Evolutionary conservation across 2,113 vertebrate genomes (phyloP).

Genomic region (Crotalus helleri): DNA sequence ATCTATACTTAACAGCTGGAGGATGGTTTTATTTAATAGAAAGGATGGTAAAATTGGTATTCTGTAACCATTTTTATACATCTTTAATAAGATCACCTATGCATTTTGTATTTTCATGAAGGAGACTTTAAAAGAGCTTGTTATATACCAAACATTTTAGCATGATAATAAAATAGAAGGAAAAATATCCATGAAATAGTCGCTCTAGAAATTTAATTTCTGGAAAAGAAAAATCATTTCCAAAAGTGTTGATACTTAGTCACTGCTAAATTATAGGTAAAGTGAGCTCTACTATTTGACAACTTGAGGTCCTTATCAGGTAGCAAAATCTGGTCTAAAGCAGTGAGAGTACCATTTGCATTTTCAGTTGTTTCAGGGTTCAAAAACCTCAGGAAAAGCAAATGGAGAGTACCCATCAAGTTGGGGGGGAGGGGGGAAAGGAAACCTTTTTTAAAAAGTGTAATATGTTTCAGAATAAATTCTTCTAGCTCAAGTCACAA

Average conservation of each 20-base stretch:
- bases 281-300: neutral
- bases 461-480: neutral
- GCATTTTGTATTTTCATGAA: neutral
- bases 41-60: neutral
- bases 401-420: neutral
- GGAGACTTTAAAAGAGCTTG: neutral
- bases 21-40: neutral
- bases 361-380: neutral
- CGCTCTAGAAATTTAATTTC: neutral
- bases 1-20: neutral
- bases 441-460: neutral
- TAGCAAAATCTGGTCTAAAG: neutral
- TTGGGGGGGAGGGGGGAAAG: neutral
- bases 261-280: neutral
- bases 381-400: neutral
- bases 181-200: neutral
- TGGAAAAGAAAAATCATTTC: neutral
- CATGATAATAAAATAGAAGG: neutral
- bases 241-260: neutral
- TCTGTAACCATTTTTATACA: neutral
- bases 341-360: neutral
- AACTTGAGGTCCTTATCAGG: neutral
- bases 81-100: neutral
- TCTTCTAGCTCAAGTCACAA: neutral
- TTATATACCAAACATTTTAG: neutral